Base-by-base conservation (phyloP, 2,888 invertebrate genomes). In the Eupelmus urozonus region DNA sequence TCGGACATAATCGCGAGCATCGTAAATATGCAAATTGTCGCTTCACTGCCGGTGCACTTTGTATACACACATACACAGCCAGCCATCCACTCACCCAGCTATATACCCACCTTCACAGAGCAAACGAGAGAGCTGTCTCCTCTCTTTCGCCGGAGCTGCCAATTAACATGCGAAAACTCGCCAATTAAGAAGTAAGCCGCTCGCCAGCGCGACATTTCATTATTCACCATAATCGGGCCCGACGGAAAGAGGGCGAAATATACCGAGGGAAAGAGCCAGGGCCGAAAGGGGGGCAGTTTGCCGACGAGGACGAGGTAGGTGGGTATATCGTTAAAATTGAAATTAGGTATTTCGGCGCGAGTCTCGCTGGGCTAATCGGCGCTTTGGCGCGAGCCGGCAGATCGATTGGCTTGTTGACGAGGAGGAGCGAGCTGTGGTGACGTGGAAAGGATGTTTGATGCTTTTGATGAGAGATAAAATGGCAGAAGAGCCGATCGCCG, bases 21-120 rank as follows among this genome's bases (percentile, higher is more conserved):
- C 16, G 71, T 66, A 59, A 69, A 70, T 74, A 78, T 78, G 78
- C 78, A 74, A 74, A 78, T 78, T n/a, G n/a, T 7, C n/a, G 49
- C 3, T 45, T 18, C 49, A 42, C n/a, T 59, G 49, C 42, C 40
- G 13, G 27, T 18, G 23, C 49, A 66, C 57, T 66, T 74, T 75
- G 62, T 13, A 42, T 29, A 49, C n/a, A 25, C 9, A 49, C 49
- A 57, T 45, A 49, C 25, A 42, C 49, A 20, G 49, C 29, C 11
- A 9, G 42, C 27, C 29, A 40, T 55, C 18, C 16, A 2, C 57
- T 34, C 34, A 34, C 9, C 3, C 9, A 34, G 34, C 34, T 34
- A 34, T 5, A 3, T 34, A 5, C 5, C 3, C 34, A 5, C 9
- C 34, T 34, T 34, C 34, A 9, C 9, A 34, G 34, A 34, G 34